Percentiles rank a stretch among this genome's conserved stretches.
These are phyloP conservation scores for Scaptomyza pallida DNA, from an alignment of 1,140 invertebrate species.

Conservation along the genomic window DNA sequence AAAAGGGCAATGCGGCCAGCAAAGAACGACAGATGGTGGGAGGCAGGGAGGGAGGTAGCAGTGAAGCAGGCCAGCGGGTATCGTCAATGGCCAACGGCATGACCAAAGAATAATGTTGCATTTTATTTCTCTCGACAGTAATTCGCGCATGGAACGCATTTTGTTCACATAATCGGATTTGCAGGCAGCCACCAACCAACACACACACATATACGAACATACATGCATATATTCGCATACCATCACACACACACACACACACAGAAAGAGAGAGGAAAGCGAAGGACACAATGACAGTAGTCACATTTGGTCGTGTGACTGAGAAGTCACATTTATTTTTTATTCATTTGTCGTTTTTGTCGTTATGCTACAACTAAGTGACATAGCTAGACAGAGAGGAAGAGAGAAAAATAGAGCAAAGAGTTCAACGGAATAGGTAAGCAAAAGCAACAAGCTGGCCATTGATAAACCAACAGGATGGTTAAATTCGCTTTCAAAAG, in stretches of 20 bases:
- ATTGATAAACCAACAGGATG: neutral
- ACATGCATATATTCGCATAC: neutral
- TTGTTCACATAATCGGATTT: conserved; percentile 79
- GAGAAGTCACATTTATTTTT: conserved; percentile 48
- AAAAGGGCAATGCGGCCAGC: conserved; percentile 19
- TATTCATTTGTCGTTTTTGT: conserved; percentile 41
- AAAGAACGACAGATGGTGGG: conserved; percentile 12
- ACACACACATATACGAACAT: conserved; percentile 10
- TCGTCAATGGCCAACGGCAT: conserved; percentile 62
- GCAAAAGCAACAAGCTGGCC: conserved; percentile 3
- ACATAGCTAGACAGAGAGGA: neutral
- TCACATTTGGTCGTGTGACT: conserved; percentile 44
- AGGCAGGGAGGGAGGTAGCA: neutral
- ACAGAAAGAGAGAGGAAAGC: neutral
- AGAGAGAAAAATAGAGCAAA: neutral
- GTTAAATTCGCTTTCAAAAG: neutral
- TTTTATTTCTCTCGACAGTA: conserved; percentile 78
- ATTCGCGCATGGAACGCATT: conserved; percentile 70
- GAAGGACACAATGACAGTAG: conserved; percentile 44
- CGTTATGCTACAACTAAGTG: conserved; percentile 26
- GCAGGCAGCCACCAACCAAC: conserved; percentile 3
- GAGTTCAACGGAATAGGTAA: neutral
- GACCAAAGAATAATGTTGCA: conserved; percentile 75
- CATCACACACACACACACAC: conserved; percentile 8
- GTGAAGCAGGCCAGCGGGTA: conserved; percentile 13